Conservation (phyloP, 53 echinoderm and acorn worm genomes). For the Arbacia lixula region DNA sequence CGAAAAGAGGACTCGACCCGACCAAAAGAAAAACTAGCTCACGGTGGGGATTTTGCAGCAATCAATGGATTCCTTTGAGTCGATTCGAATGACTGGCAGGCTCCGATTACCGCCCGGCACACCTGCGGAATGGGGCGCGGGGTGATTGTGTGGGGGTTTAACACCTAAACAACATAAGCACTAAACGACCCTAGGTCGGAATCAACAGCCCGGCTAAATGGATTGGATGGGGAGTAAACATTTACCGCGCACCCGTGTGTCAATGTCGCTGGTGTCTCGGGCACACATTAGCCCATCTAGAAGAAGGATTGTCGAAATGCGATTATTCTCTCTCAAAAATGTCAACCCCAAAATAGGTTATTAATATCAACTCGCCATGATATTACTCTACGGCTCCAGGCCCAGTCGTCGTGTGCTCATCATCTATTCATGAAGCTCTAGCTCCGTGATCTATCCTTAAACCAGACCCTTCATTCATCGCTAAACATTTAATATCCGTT, state of each 20-base stretch:
- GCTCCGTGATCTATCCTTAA: too few species aligned
- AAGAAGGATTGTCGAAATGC: slow-evolving; percentile 41
- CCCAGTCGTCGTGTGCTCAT: too few species aligned
- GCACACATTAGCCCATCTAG: slow-evolving; percentile 27
- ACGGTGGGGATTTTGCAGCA: slow-evolving; percentile 19
- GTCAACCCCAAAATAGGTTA: too few species aligned
- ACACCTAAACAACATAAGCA: slow-evolving; percentile 57
- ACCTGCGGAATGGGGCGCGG: slow-evolving; percentile 42
- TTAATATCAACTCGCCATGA: too few species aligned
- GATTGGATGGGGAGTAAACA: slow-evolving; percentile 57
- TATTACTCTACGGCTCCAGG: too few species aligned
- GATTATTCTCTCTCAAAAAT: slow-evolving; percentile 41
- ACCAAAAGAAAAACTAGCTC: slow-evolving; percentile 43
- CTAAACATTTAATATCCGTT: too few species aligned
- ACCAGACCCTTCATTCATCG: too few species aligned
- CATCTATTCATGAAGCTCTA: too few species aligned
- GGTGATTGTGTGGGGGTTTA: slow-evolving; percentile 47
- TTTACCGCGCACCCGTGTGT: slow-evolving; percentile 39
- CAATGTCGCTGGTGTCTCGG: slow-evolving; percentile 38
- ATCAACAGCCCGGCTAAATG: slow-evolving; percentile 51
- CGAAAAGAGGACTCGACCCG: slow-evolving; percentile 25
- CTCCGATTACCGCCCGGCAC: slow-evolving; percentile 41
- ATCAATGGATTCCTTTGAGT: slow-evolving; percentile 36
- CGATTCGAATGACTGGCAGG: slow-evolving; percentile 34
- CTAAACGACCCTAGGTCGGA: slow-evolving; percentile 43